Evolutionary conservation across 2,888 invertebrate genomes (phyloP), one percentile per base, ranked within the genome.

Genomic region (Lasioglossum morio): DNA sequence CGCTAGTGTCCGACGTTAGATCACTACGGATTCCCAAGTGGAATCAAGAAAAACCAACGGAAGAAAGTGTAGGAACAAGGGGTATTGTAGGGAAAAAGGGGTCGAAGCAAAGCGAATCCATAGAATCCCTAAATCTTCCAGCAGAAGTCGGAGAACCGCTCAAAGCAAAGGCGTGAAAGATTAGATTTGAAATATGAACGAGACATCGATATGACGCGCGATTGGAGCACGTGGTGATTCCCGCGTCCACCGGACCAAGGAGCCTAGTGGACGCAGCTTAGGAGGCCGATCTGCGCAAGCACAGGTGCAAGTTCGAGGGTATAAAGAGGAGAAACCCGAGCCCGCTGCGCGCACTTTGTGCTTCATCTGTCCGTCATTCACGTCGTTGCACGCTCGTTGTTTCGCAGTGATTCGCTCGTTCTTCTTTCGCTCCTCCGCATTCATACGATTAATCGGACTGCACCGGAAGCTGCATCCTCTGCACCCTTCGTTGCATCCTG

Each of bases 221-320:
- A 81, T 73, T 79, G 72, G 60, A 79, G 69, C 85, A 90, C 88
- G 90, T 85, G 89, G 80, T 77, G 46, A 72, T 27, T 8, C 69
- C 53, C 57, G 78, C 57, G 80, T 27, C 40, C 60, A 70, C 66
- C 69, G 77, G 84, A 82, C 60, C 78, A 84, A 84, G 82, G 82
- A 83, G 85, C 82, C 80, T 74, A 84, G 82, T 76, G 90, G 81
- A 77, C 73, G 86, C 79, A 81, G 88, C 85, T 88, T 87, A 87
- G 85, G 85, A 78, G 87, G 80, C 86, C 88, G 89, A 82, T 91
- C 91, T 93, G 93, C 93, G 93, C 93, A 93, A 93, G 93, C 93
- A 93, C 93, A 93, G 93, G 93, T 93, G 91, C 92, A 93, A 93
- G 91, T 92, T 93, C 92, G 92, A 90, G 92, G 92, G 93, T 93